Evolutionary conservation across 1,140 invertebrate species (phyloP), one percentile per base, ranked within the genome.

Genomic region (Atta texana): DNA sequence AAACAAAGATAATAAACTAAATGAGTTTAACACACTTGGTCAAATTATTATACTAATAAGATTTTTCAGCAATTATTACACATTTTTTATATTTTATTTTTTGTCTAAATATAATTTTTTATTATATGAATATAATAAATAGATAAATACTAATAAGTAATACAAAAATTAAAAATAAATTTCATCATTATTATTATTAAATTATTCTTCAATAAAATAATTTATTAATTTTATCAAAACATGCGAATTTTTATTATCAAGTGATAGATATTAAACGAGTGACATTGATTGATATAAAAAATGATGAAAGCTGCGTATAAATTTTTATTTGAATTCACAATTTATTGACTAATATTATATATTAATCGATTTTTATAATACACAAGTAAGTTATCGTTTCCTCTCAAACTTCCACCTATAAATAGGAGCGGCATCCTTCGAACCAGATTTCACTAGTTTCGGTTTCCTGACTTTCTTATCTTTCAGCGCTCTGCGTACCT

Each of bases 371-470:
- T 18, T 24, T 14, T 71, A 16, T 34, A n/a, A 12, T 24, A 69
- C 16, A 28, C 6, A 77, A 24, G 24, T 14, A 49, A 66, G 16
- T 51, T 21, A 95, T 77, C 90, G 91, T 94, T 99, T 99, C 81
- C 98, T 96, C 93, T 98, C 97, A 93, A 97, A 98, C 88, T 97
- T 97, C 97, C 98, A 99, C 93, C 97, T 96, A 93, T 98, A 99
- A 10, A 99, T 96, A 1, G 98, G 97, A 7, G 98, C 96, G 21
- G 96, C 94, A 44, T 96, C 93, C 89, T 97, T 97, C 0, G 97
- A 97, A 4, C 96, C 98, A 18, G 95, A 94, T 87, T 96, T 95
- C 0, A 99, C 89, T 91, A 96, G 96, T 94, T 96, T 97, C 1
- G 96, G 97, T 91, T 96, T 97, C 87, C 95, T 94, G 61, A 94